phyloP scores from a whole-genome alignment of 2,113 vertebrate genomes.

The Odobenus rosmarus region DNA sequence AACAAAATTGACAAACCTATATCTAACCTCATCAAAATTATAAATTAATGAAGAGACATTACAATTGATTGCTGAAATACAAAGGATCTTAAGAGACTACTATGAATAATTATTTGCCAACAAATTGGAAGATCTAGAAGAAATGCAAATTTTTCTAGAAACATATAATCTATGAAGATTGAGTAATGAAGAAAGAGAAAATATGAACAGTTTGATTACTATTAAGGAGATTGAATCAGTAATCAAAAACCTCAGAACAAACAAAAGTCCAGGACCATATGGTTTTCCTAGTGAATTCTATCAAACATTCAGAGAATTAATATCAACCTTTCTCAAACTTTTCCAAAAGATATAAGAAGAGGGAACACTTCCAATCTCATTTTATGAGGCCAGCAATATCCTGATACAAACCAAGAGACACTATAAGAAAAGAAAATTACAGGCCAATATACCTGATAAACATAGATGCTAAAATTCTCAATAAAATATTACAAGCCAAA shows the following conservation, averaged over 20 bases:
- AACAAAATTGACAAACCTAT: neutral
- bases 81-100: neutral
- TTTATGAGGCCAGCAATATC: neutral
- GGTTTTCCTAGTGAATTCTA: neutral
- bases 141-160: neutral
- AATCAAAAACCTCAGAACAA: neutral
- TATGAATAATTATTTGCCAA: neutral
- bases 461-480: neutral
- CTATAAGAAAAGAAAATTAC: neutral
- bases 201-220: neutral
- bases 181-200: neutral
- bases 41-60: neutral
- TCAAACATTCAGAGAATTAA: neutral
- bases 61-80: neutral
- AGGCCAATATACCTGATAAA: neutral
- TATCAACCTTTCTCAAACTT: neutral
- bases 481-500: neutral
- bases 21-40: neutral
- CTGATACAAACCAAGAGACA: neutral
- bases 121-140: neutral
- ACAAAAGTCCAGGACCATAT: neutral
- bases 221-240: neutral
- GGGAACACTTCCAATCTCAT: neutral
- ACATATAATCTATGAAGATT: neutral
- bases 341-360: neutral